A percentile compares a stretch with the other conserved stretches of the same genome.
phyloP scores from a whole-genome alignment of 2,113 vertebrate genomes.

The Xiphias gladius region DNA sequence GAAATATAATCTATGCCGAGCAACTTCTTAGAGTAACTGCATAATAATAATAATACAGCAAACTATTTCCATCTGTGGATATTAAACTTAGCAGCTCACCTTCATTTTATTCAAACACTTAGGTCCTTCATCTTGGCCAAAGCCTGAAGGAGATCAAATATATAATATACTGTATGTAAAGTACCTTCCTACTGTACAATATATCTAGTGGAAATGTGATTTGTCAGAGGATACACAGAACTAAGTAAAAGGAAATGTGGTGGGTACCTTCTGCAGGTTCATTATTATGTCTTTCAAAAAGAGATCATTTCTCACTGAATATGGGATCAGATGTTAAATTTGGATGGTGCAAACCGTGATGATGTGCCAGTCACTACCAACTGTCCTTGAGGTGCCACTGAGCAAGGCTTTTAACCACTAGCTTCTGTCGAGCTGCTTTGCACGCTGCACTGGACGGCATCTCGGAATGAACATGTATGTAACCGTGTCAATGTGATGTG shows the following conservation, averaged over 20 bases:
- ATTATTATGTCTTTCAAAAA: background rate
- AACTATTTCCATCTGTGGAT: conserved; percentile 19
- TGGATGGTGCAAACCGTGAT: background rate
- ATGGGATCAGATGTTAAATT: background rate
- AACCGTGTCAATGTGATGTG: background rate
- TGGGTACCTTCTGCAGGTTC: background rate
- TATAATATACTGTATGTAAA: background rate
- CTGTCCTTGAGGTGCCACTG: conserved; percentile 26
- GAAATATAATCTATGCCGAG: conserved; percentile 30
- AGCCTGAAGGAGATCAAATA: background rate
- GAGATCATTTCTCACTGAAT: background rate
- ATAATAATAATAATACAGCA: conserved; percentile 4
- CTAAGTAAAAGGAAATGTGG: background rate
- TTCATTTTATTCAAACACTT: background rate
- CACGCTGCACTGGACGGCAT: background rate
- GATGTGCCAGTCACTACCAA: background rate
- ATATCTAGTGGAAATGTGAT: background rate
- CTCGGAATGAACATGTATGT: background rate
- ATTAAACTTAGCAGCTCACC: conserved; percentile 5
- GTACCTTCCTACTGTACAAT: background rate
- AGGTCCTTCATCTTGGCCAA: background rate
- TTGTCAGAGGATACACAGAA: background rate
- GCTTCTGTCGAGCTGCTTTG: background rate
- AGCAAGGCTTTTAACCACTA: background rate
- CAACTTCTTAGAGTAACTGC: conserved; percentile 13